Evolutionary conservation across 2,797 vertebrate genomes (phyloP).

Genomic region (Megalops cyprinoides): DNA sequence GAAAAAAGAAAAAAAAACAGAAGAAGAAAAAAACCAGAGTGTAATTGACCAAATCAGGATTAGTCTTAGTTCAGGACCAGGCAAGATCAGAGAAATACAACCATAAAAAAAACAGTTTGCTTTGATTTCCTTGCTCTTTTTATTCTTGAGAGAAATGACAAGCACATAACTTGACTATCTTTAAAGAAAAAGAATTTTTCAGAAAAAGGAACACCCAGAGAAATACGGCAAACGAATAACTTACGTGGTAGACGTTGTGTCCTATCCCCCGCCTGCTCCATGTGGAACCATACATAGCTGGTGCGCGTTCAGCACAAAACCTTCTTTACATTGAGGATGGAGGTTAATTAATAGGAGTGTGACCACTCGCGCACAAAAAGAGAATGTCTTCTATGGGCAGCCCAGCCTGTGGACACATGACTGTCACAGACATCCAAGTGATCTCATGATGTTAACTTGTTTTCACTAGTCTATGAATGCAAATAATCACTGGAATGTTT

Average conservation of each 20-base stretch:
- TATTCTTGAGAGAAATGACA: too few relatives aligned
- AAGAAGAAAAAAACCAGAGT: too few relatives aligned
- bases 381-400: conserved; percentile 6
- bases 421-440: conserved; percentile 41
- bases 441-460: not conserved
- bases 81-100: too few relatives aligned
- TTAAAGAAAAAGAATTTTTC: too few relatives aligned
- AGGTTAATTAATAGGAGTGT: not conserved
- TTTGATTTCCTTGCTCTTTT: too few relatives aligned
- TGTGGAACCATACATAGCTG: conserved; percentile 42
- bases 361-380: not conserved
- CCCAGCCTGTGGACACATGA: conserved; percentile 32
- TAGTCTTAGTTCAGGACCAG: too few relatives aligned
- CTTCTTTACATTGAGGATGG: not conserved
- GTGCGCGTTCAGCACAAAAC: not conserved
- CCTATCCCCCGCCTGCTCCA: conserved; percentile 25
- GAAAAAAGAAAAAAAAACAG: too few relatives aligned
- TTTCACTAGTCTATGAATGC: not conserved
- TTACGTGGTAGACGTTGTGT: not conserved
- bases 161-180: too few relatives aligned
- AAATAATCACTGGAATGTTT: not conserved
- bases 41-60: too few relatives aligned
- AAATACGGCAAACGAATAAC: not conserved
- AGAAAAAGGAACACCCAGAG: not conserved
- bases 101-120: too few relatives aligned